phyloP scores from a whole-genome alignment of 1,140 invertebrate genomes.

The Portunus trituberculatus region DNA sequence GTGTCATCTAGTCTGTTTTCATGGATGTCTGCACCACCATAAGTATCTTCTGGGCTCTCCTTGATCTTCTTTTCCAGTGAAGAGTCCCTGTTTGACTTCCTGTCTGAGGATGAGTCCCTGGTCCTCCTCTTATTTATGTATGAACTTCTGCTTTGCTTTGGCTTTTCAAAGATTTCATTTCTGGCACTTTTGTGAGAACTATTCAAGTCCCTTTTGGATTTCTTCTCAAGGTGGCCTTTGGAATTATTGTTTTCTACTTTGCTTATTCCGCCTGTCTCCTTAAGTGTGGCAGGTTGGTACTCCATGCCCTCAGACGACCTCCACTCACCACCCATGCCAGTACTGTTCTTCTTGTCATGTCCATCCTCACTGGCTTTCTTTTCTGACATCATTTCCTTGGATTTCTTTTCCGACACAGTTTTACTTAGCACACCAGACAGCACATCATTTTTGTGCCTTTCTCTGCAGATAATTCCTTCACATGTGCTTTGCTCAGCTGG shows the following conservation, averaged over 20 bases:
- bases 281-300: neutral
- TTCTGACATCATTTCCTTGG: conserved; percentile 45
- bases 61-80: conserved; percentile 25
- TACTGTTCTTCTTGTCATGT: conserved; percentile 37
- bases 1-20: neutral
- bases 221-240: conserved; percentile 51
- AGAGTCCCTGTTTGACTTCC: conserved; percentile 17
- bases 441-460: neutral
- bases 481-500: neutral
- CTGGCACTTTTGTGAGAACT: conserved; percentile 9
- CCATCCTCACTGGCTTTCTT: conserved; percentile 50
- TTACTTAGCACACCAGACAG: neutral
- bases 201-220: conserved; percentile 33
- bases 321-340: neutral
- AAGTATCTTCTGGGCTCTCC: neutral
- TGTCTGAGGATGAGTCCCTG: conserved; percentile 36
- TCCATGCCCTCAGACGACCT: neutral
- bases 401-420: conserved; percentile 41
- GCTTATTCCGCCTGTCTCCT: neutral
- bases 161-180: conserved; percentile 10
- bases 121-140: neutral
- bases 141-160: conserved; percentile 33
- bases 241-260: conserved; percentile 2
- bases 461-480: neutral
- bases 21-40: neutral